Percentiles rank a stretch among this genome's conserved stretches.
Conservation (phyloP, 2,888 invertebrate species). For the Cosmia pyralina region DNA sequence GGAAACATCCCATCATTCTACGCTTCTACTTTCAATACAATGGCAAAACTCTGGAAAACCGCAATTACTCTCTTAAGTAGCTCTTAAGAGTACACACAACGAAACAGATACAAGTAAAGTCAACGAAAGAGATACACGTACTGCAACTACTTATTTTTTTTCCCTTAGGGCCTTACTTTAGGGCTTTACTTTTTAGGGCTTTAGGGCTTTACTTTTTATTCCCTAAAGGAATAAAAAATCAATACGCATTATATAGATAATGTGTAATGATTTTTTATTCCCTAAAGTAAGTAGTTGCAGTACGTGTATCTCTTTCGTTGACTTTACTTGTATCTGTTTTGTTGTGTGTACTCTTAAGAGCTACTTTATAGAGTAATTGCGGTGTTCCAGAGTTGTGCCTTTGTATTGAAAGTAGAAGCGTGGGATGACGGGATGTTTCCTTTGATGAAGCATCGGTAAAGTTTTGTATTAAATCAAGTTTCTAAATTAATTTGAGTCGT, state of each 20-base stretch:
- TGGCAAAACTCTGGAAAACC: conserved; percentile 5
- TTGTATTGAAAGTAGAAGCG: conserved; percentile 4
- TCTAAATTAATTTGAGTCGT: conserved; percentile 4
- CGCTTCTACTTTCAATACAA: conserved; percentile 4
- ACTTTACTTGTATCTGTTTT: conserved; percentile 25
- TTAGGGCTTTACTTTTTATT: no score
- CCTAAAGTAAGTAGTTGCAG: no score
- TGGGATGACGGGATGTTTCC: conserved; percentile 18
- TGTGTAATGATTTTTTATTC: no score
- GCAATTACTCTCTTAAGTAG: conserved; percentile 24
- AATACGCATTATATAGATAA: no score
- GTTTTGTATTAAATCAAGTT: conserved; percentile 22
- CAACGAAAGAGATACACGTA: background rate
- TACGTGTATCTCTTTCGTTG: background rate
- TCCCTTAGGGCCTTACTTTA: no score
- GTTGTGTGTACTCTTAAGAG: conserved; percentile 30
- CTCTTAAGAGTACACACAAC: conserved; percentile 30
- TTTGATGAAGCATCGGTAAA: conserved; percentile 9
- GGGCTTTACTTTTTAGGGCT: no score
- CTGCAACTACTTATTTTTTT: no score
- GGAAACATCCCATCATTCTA: conserved; percentile 17
- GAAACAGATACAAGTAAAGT: conserved; percentile 25
- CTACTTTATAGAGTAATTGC: conserved; percentile 24
- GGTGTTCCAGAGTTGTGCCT: conserved; percentile 5
- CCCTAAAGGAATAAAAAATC: no score